Base-by-base conservation (phyloP, 2,888 invertebrate genomes). In the Drosophila rubida region DNA sequence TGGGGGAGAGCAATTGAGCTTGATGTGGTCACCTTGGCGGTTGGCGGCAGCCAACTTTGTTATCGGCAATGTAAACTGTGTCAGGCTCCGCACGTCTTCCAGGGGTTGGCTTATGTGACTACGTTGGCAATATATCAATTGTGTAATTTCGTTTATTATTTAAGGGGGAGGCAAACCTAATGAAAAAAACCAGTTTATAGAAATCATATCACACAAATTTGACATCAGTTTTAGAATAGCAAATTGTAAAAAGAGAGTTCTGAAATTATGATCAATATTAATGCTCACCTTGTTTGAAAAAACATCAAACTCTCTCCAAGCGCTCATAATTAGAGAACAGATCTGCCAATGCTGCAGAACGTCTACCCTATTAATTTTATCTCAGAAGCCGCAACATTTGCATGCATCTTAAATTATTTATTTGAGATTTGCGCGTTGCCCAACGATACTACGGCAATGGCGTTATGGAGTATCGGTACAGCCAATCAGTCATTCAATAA, bases 21-120 rank as follows among this genome's bases (percentile, higher is more conserved):
- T 74, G 72, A 74, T 74, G 71, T 41, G 11, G 35, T 76, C 67
- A 80, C 72, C 81, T 80, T 85, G 64, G 14, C 25, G 25, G 25
- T 80, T 85, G 64, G 13, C 51, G 58, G 49, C 79, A 48, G 25
- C 59, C 57, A 13, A 61, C 45, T 57, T 78, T 75, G 46, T 64
- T 76, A 85, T 75, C 85, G 46, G 25, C 0, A 8, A 14, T 70
- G 49, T 51, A 39, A 49, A 49, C 42, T 45, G 25, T 35, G 22
- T 53, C 48, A 25, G 22, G 25, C 32, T 13, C 35, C 16, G 1
- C 39, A 35, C 45, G 16, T 41, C 23, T n/a, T 30, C 3, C 13
- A n/a, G 44, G n/a, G 53, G n/a, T 58, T 16, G 55, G 35, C 35
- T 41, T 27, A 64, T 14, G 25, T 13, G 13, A 4, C 3, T 7